phyloP scores from a whole-genome alignment of 2,797 vertebrate species.

The Sebastes elongatus region DNA sequence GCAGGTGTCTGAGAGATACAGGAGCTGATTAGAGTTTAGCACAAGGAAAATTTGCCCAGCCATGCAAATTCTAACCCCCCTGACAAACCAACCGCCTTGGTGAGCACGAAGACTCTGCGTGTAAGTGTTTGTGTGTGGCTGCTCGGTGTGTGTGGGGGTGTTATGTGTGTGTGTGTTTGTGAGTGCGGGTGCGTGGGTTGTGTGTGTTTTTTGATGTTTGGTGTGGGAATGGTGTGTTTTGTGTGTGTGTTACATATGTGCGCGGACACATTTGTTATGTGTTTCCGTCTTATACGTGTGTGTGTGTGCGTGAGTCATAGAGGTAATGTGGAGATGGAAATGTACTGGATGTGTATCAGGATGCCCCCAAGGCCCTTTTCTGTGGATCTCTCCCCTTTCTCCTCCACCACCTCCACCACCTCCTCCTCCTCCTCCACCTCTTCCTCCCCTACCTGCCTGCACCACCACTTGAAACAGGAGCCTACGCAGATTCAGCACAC shows the following conservation, averaged over 20 bases:
- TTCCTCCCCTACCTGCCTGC: slow-evolving; percentile 81
- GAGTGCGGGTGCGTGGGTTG: slow-evolving; percentile 60
- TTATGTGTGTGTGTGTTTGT: slow-evolving; percentile 55
- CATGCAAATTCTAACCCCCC: slow-evolving; percentile 82
- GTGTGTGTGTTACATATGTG: slow-evolving; percentile 57
- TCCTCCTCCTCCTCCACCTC: slow-evolving; percentile 73
- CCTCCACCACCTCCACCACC: slow-evolving; percentile 64
- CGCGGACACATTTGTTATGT: slow-evolving; percentile 60
- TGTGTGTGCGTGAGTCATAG: slow-evolving; percentile 77
- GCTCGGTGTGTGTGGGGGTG: slow-evolving; percentile 43
- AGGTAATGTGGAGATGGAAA: slow-evolving; percentile 77
- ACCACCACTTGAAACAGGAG: slow-evolving; percentile 87
- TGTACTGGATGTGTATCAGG: slow-evolving; percentile 77
- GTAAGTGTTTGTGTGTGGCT: slow-evolving; percentile 60
- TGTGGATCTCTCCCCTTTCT: slow-evolving; percentile 78
- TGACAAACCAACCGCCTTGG: slow-evolving; percentile 78
- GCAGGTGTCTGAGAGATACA: slow-evolving; percentile 82
- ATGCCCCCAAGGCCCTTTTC: slow-evolving; percentile 78
- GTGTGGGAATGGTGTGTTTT: slow-evolving; percentile 70
- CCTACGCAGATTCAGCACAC: slow-evolving; percentile 86
- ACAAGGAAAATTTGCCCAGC: slow-evolving; percentile 81
- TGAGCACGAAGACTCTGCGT: slow-evolving; percentile 68
- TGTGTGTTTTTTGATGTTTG: slow-evolving; percentile 66
- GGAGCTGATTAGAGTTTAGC: slow-evolving; percentile 80
- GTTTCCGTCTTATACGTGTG: slow-evolving; percentile 47